Conservation (phyloP, 2,888 invertebrate species). For the Aspidapion aeneum region DNA sequence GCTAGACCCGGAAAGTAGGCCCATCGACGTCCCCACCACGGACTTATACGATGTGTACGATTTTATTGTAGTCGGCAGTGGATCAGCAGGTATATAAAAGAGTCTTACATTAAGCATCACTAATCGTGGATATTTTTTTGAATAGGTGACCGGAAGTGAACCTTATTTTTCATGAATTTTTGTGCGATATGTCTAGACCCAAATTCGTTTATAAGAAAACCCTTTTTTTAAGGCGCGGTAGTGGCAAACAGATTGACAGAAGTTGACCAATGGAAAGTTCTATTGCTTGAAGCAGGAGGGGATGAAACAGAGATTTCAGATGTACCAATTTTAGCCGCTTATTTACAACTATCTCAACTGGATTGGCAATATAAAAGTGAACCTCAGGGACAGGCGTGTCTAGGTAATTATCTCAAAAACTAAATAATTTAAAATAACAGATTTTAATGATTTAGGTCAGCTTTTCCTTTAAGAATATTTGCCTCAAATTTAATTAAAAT, state of each 20-base stretch:
- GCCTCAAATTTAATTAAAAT: no score
- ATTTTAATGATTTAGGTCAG: no score
- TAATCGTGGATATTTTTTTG: no score
- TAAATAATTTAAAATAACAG: no score
- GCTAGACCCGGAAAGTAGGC: conserved; percentile 77
- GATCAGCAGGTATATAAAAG: conserved; percentile 77
- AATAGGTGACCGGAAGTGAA: no score
- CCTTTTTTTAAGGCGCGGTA: conserved; percentile 61
- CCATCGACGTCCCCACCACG: conserved; percentile 66
- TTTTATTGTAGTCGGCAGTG: conserved; percentile 82
- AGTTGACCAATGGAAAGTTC: conserved; percentile 73
- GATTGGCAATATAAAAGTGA: conserved; percentile 95
- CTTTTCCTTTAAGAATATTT: no score
- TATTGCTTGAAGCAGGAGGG: conserved; percentile 82
- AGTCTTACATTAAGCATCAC: no score
- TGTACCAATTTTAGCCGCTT: conserved; percentile 83
- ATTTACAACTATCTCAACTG: conserved; percentile 78
- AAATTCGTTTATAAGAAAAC: neutral
- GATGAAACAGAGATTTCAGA: conserved; percentile 91
- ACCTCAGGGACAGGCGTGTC: conserved; percentile 75
- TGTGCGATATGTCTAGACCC: conserved; percentile 21
- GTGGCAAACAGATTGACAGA: conserved; percentile 80
- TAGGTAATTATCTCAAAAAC: conserved; percentile 56
- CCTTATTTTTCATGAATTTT: neutral
- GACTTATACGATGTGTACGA: conserved; percentile 68